A percentile compares a stretch with the other conserved stretches of the same genome.
Evolutionary conservation across 2,888 invertebrate genomes (phyloP).

Genomic region (Tetragnatha montana): DNA sequence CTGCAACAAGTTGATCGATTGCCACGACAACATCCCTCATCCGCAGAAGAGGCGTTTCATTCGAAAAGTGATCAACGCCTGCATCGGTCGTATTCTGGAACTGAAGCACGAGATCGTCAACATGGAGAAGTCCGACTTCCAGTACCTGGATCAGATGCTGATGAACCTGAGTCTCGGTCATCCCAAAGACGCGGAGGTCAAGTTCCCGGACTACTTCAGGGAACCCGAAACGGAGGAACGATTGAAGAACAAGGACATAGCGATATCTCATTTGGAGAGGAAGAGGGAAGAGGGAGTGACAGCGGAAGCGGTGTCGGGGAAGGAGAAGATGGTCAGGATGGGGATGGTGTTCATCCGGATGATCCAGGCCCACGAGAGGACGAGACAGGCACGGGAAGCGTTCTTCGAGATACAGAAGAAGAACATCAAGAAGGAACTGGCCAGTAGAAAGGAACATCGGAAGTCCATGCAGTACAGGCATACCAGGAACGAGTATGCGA

Average conservation of each 20-base stretch:
- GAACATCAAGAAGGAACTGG: background rate
- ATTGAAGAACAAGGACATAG: background rate
- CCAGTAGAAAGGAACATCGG: background rate
- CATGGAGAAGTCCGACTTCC: constrained; percentile 45
- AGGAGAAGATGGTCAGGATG: constrained; percentile 31
- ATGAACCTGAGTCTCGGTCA: constrained; percentile 25
- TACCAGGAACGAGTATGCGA: constrained; percentile 14
- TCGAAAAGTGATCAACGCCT: constrained; percentile 29
- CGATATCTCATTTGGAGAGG: background rate
- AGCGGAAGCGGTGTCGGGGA: background rate
- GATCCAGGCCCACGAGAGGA: constrained; percentile 51
- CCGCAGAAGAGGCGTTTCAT: constrained; percentile 44
- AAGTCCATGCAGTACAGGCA: background rate
- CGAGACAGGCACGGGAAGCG: constrained; percentile 10
- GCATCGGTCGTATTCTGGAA: constrained; percentile 54
- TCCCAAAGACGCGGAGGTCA: constrained; percentile 44
- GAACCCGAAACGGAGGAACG: background rate
- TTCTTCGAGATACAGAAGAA: constrained; percentile 21
- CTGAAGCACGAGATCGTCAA: constrained; percentile 45
- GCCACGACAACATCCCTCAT: constrained; percentile 46
- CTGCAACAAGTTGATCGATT: constrained; percentile 41
- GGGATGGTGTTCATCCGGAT: constrained; percentile 27
- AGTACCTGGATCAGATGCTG: constrained; percentile 40
- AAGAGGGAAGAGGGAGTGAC: background rate
- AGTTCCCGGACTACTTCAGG: constrained; percentile 48